Percentiles rank a stretch among this genome's conserved stretches.
Evolutionary conservation across 2,113 vertebrate species (phyloP).

Genomic region (Dendrocopos noguchii): DNA sequence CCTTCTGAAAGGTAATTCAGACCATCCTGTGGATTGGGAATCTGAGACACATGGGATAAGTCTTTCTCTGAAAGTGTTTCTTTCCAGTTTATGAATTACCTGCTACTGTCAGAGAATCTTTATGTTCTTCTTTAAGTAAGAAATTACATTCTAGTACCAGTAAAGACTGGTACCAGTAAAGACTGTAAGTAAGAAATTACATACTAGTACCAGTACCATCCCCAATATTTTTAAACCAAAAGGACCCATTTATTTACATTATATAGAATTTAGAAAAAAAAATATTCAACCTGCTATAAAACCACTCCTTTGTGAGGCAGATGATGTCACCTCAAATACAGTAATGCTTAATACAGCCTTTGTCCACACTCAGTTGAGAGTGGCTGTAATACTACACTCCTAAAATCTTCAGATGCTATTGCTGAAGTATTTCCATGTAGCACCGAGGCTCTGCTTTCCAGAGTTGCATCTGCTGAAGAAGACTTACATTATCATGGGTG

Average conservation of each 20-base stretch:
- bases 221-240: not conserved
- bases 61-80: not conserved
- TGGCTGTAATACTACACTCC: not conserved
- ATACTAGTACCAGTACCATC: not conserved
- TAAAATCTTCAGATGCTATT: not conserved
- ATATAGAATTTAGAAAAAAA: not conserved
- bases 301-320: not conserved
- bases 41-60: not conserved
- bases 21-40: not conserved
- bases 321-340: not conserved
- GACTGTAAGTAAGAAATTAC: not conserved
- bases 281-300: not conserved
- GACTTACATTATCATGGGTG: not conserved
- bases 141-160: not conserved
- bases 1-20: not conserved
- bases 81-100: not conserved
- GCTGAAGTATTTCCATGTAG: not conserved
- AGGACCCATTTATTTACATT: not conserved
- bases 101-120: not conserved
- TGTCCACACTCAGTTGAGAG: not conserved
- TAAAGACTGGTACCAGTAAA: no score
- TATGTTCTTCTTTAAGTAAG: not conserved
- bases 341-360: not conserved
- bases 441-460: not conserved
- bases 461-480: not conserved